Evolutionary conservation across 2,888 invertebrate genomes (phyloP), one percentile per base, ranked within the genome.

Genomic region (Drosophila helvetica): DNA sequence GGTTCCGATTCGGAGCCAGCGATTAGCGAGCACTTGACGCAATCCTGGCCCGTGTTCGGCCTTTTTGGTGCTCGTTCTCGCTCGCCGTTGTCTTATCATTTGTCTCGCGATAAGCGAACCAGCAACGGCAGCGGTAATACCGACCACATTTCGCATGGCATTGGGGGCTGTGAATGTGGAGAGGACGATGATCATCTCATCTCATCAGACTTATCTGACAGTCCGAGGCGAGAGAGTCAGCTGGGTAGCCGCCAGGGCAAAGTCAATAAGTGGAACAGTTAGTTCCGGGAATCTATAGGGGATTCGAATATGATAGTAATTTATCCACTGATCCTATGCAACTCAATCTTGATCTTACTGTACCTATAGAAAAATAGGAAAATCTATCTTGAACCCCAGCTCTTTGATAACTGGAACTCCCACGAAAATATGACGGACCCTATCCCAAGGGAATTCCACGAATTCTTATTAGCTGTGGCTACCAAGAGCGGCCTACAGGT

Each of bases 21-120:
- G 70, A 77, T 81, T 84, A 79, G 75, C 71, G 15, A 12, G 75
- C 82, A 82, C 82, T 82, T 82, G 81, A 77, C 70, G 69, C 71
- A 71, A 67, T 19, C 56, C 47, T 56, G 30, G 53, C 52, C 60
- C 68, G 64, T 66, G 55, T 45, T 30, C 62, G 56, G 63, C 58
- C 68, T 48, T 58, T 48, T 68, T 48, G 65, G 60, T 42, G 38
- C n/a, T 38, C 25, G 46, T 45, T 53, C 58, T 57, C 43, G 38
- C 38, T 7, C 38, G 38, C 38, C n/a, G 38, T 67, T 70, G 78
- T 76, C 86, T 82, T 82, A 82, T 82, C 82, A 85, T 77, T 67
- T 65, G 56, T 68, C 71, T 69, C 63, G 65, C 67, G 83, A 86
- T 86, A 83, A 85, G 72, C 68, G 38, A 55, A 12, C 10, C 27